These are phyloP conservation scores for Acrocera orbiculus DNA, from an alignment of 2,888 invertebrate species.

Conservation along the genomic window DNA sequence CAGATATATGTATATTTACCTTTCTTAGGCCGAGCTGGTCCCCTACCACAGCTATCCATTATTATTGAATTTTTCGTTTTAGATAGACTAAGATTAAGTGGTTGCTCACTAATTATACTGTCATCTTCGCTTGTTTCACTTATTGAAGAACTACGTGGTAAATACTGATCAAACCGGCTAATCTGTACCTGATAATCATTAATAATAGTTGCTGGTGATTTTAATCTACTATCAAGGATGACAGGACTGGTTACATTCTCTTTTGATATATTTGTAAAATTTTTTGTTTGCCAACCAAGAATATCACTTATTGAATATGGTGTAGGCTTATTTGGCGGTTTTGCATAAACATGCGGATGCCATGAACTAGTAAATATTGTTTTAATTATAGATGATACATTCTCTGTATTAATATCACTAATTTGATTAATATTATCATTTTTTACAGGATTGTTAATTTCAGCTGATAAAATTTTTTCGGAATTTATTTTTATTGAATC, in stretches of 20 bases:
- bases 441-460: background rate
- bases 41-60: slow-evolving; percentile 21
- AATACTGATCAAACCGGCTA: slow-evolving; percentile 13
- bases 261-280: no score
- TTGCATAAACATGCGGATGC: slow-evolving; percentile 81
- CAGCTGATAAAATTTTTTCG: no score
- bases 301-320: slow-evolving; percentile 80
- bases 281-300: slow-evolving; percentile 52
- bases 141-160: slow-evolving; percentile 15
- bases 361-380: slow-evolving; percentile 35
- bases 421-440: background rate
- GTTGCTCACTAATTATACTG: slow-evolving; percentile 34
- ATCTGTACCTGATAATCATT: slow-evolving; percentile 24
- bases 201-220: slow-evolving; percentile 27
- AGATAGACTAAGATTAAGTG: slow-evolving; percentile 40
- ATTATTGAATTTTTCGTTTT: no score
- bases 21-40: slow-evolving; percentile 16
- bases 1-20: slow-evolving; percentile 11
- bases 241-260: slow-evolving; percentile 6
- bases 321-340: slow-evolving; percentile 64
- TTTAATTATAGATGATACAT: slow-evolving; percentile 1
- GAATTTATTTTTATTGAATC: no score
- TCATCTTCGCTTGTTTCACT: slow-evolving; percentile 34
- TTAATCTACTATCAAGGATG: slow-evolving; percentile 12
- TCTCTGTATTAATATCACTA: background rate